Evolutionary conservation across 1,140 invertebrate genomes (phyloP).

Genomic region (Aphelinus atriplicis): DNA sequence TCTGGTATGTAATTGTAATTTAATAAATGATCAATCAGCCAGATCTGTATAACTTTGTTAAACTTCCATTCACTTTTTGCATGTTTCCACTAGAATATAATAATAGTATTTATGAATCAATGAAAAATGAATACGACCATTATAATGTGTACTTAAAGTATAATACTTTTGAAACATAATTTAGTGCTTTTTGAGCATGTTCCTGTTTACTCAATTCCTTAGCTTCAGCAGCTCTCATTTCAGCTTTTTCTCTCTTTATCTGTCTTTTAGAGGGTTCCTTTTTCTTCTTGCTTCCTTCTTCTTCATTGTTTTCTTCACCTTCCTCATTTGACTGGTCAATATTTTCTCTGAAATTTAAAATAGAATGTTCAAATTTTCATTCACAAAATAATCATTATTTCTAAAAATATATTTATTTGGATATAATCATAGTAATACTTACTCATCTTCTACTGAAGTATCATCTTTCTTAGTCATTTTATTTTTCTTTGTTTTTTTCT

Average conservation of each 20-base stretch:
- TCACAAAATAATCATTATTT: neutral
- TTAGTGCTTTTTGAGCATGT: conserved; percentile 51
- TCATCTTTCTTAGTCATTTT: conserved; percentile 6
- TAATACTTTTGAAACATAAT: conserved; percentile 57
- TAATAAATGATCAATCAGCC: conserved; percentile 76
- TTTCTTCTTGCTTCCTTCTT: neutral
- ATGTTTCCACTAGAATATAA: conserved; percentile 72
- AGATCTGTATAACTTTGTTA: conserved; percentile 79
- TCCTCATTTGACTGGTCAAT: neutral
- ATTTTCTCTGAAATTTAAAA: conserved; percentile 13
- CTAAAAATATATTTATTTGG: conserved; percentile 7
- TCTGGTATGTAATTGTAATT: conserved; percentile 69
- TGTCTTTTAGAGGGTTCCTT: conserved; percentile 50
- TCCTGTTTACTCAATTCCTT: conserved; percentile 44
- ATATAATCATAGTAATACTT: neutral
- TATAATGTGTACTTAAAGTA: neutral
- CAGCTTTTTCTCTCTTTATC: conserved; percentile 52
- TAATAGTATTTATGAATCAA: conserved; percentile 2
- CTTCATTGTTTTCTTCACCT: neutral
- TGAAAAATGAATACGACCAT: neutral
- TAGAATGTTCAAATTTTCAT: neutral
- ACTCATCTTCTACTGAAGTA: conserved; percentile 3
- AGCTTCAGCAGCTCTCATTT: conserved; percentile 40
- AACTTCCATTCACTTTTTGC: conserved; percentile 78
- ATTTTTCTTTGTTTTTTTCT: conserved; percentile 7